Base-by-base conservation (phyloP, 2,797 vertebrate genomes). In the Pogonophryne albipinna region DNA sequence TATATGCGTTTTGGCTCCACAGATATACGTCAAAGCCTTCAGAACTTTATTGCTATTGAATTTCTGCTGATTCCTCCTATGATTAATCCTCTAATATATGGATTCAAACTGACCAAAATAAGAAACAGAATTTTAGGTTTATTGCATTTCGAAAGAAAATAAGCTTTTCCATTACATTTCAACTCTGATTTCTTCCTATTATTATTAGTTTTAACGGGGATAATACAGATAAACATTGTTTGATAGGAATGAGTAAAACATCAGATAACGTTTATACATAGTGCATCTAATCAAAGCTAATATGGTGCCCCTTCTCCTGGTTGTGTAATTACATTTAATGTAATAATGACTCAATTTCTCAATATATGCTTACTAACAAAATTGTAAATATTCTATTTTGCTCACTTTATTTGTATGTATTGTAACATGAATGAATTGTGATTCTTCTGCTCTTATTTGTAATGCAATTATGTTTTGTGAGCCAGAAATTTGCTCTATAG, bases 21-120 rank as follows among this genome's bases (percentile, higher is more conserved):
- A 38, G 45, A 82, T 62, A 60, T 87, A 15, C 65, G 80, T 5
- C 76, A 82, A 15, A 60, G 51, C 27, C 34, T 89, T n/a, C 72
- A 80, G 41, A 90, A 90, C 69, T 66, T 85, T 31, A 38, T 86
- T 2, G 81, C 84, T n/a, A 44, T 86, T 5, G 90, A 90, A 52
- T 93, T 93, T 85, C 56, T 93, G 12, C 9, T 93, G 4, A 88
- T 93, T 76, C 91, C 91, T 41, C 92, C 86, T 1, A 16, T 92
- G 49, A 17, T 92, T 34, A 94, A 92, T 69, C 88, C 93, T 27
- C 74, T 94, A 1, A 41, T 93, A 10, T 94, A 93, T 31, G 90
- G 87, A 2, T 57, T 92, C 0, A 91, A 91, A 31, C 70, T 93
- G 56, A 86, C 89, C 34, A 83, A 90, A 41, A 90, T 92, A 19